Conservation (phyloP, 2,797 vertebrate species). For the Anas bernieri region DNA sequence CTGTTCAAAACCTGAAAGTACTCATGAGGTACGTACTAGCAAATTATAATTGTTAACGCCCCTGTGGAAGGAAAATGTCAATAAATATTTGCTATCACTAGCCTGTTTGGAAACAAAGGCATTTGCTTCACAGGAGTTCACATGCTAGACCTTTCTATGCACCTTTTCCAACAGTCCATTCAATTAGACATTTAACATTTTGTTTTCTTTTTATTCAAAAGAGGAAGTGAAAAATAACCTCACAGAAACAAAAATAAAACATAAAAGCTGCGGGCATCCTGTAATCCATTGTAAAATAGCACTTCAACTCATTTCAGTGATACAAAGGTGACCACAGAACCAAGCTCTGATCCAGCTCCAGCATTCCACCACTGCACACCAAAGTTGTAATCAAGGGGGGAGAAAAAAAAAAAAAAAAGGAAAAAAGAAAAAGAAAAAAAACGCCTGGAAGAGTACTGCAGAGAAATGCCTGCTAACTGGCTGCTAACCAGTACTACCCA, state of each 20-base stretch:
- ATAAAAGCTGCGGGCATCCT: not conserved
- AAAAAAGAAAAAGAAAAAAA: too few relatives aligned
- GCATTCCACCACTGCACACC: not conserved
- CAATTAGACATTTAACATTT: conserved; percentile 12
- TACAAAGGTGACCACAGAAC: not conserved
- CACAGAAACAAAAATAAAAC: conserved; percentile 39
- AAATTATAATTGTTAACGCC: conserved; percentile 48
- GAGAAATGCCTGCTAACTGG: not conserved
- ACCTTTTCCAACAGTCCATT: conserved; percentile 23
- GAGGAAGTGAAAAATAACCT: conserved; percentile 49
- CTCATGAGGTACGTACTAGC: not conserved
- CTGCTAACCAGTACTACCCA: not conserved
- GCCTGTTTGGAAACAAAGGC: conserved; percentile 54
- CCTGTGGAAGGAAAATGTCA: conserved; percentile 61
- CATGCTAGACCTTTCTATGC: not conserved
- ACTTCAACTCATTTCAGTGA: not conserved
- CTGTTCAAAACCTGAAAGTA: conserved; percentile 35
- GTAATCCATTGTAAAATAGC: conserved; percentile 5
- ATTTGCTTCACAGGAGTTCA: conserved; percentile 24
- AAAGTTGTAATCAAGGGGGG: not conserved
- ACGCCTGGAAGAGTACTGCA: not conserved
- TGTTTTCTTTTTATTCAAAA: not conserved
- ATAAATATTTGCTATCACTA: conserved; percentile 57
- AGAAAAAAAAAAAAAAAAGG: not conserved
- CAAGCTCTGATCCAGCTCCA: not conserved